Percentiles rank a stretch among this genome's conserved stretches.
These are phyloP conservation scores for Sander vitreus DNA, from an alignment of 2,113 vertebrate species.

Conservation along the genomic window DNA sequence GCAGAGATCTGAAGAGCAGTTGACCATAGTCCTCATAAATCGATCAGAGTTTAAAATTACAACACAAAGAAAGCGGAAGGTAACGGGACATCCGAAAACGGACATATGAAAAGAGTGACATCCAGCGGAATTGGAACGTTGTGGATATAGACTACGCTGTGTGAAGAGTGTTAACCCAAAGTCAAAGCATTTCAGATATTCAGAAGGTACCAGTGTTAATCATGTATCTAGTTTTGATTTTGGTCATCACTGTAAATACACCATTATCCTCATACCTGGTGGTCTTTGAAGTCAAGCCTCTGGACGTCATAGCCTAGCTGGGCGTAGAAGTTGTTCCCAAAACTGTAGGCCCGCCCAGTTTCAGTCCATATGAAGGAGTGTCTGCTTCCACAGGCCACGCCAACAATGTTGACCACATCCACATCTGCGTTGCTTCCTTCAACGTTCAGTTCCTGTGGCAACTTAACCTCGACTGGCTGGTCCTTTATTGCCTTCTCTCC, in stretches of 20 bases:
- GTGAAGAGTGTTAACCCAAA: not conserved
- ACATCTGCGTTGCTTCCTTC: constrained; percentile 3
- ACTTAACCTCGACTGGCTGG: constrained; percentile 42
- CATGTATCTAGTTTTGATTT: not conserved
- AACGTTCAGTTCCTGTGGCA: constrained; percentile 26
- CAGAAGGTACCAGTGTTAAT: not conserved
- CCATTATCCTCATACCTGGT: constrained; percentile 60
- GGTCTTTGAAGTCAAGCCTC: constrained; percentile 69
- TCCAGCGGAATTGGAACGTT: no score
- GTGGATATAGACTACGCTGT: no score
- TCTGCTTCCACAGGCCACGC: constrained; percentile 68
- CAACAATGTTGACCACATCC: constrained; percentile 21
- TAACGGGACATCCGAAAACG: no score
- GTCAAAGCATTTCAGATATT: not conserved
- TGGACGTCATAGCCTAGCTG: constrained; percentile 68
- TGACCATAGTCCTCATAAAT: no score
- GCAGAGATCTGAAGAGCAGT: no score
- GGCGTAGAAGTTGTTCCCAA: constrained; percentile 75
- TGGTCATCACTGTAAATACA: not conserved
- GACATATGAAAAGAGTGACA: no score
- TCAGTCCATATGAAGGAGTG: constrained; percentile 72
- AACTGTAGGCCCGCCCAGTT: constrained; percentile 59
- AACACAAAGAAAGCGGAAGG: no score
- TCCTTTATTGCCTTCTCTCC: constrained; percentile 47
- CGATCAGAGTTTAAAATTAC: no score